phyloP scores from a whole-genome alignment of 2,797 vertebrate genomes.

The Cephalopachus bancanus region DNA sequence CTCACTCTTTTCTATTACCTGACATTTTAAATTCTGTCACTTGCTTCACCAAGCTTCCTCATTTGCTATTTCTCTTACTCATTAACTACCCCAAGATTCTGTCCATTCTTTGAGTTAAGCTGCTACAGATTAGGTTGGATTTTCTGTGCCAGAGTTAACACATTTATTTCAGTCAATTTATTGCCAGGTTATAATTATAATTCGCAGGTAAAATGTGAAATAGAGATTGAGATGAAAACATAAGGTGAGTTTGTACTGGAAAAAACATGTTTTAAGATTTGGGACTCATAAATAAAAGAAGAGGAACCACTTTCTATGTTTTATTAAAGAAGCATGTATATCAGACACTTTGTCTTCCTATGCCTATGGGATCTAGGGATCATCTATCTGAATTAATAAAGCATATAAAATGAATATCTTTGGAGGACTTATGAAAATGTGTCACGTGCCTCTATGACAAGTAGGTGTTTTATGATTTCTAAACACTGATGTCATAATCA shows the following conservation, averaged over 20 bases:
- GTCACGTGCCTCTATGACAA: conserved; percentile 58
- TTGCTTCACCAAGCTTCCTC: conserved; percentile 11
- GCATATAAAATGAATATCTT: not conserved
- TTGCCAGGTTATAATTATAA: conserved; percentile 44
- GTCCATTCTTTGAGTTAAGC: conserved; percentile 45
- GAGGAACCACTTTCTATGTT: not conserved
- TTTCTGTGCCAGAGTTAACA: not conserved
- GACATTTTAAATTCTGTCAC: not conserved
- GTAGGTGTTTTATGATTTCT: not conserved
- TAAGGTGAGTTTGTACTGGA: conserved; percentile 9
- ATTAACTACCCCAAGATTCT: not conserved
- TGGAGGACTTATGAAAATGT: conserved; percentile 57
- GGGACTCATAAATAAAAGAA: not conserved
- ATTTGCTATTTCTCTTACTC: not conserved
- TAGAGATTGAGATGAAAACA: conserved; percentile 46
- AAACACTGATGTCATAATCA: conserved; percentile 48
- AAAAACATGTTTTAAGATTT: conserved; percentile 51
- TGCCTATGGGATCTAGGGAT: conserved; percentile 7
- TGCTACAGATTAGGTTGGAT: not conserved
- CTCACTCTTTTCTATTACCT: not conserved
- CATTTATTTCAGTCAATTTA: conserved; percentile 42
- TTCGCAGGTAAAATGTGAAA: not conserved
- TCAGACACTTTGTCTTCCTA: not conserved
- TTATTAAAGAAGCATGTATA: not conserved
- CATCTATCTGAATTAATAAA: conserved; percentile 46